phyloP scores from a whole-genome alignment of 1,140 invertebrate genomes.

The Cheumatopsyche charites region DNA sequence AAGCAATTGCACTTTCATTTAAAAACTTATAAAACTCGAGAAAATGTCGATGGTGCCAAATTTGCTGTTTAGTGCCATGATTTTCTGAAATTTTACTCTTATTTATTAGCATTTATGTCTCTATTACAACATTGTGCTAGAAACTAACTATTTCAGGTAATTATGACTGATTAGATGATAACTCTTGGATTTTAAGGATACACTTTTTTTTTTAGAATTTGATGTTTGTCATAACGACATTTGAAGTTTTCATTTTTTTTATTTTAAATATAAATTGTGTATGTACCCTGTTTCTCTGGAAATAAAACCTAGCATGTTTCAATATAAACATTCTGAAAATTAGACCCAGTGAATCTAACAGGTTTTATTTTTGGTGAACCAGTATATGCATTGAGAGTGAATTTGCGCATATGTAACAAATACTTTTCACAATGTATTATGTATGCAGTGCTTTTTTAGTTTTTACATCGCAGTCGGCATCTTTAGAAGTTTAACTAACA shows the following conservation, averaged over 20 bases:
- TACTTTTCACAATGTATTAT: slow-evolving; percentile 9
- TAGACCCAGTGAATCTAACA: too few species aligned
- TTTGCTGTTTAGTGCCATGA: slow-evolving; percentile 39
- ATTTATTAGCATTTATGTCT: slow-evolving; percentile 27
- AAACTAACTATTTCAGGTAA: slow-evolving; percentile 35
- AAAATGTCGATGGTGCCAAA: slow-evolving; percentile 46
- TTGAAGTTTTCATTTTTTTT: too few species aligned
- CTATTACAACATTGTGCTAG: slow-evolving; percentile 35
- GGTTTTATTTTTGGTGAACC: background rate
- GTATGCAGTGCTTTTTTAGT: background rate
- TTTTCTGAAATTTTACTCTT: slow-evolving; percentile 37
- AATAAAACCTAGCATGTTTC: too few species aligned
- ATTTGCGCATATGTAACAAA: background rate
- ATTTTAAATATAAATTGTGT: too few species aligned
- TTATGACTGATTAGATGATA: slow-evolving; percentile 47
- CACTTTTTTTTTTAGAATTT: too few species aligned
- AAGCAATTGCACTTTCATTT: background rate
- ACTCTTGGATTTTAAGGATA: slow-evolving; percentile 23
- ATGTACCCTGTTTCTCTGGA: too few species aligned
- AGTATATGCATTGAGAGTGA: background rate
- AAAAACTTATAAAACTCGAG: background rate
- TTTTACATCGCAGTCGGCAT: background rate
- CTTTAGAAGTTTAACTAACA: slow-evolving; percentile 10
- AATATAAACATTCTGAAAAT: too few species aligned
- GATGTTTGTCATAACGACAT: too few species aligned